phyloP scores from a whole-genome alignment of 2,113 vertebrate genomes.

The Aramus guarauna region DNA sequence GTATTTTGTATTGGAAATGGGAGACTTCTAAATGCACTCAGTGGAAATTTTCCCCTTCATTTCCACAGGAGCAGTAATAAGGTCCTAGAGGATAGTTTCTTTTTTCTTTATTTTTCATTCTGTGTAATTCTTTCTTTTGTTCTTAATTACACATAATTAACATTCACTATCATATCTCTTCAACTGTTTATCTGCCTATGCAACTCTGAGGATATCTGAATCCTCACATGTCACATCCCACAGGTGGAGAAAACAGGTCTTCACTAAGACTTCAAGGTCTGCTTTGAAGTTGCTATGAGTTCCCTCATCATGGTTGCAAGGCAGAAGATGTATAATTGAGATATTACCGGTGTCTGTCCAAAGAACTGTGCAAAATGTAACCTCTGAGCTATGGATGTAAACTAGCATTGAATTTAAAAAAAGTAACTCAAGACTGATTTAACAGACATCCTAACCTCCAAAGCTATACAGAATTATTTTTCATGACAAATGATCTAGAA shows the following conservation, averaged over 20 bases:
- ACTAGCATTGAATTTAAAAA: not conserved
- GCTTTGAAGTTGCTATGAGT: not conserved
- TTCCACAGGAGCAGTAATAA: not conserved
- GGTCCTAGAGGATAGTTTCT: not conserved
- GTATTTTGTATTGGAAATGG: not conserved
- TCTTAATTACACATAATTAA: not conserved
- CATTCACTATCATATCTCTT: not conserved
- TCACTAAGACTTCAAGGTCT: not conserved
- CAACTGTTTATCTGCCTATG: not conserved
- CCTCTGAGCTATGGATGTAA: not conserved
- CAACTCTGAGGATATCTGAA: not conserved
- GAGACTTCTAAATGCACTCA: not conserved
- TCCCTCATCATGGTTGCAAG: not conserved
- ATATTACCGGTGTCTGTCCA: not conserved
- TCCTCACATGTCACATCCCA: not conserved
- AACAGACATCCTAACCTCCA: not conserved
- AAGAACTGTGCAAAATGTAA: not conserved
- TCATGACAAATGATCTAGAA: not conserved
- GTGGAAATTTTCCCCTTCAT: not conserved
- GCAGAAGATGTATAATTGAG: not conserved
- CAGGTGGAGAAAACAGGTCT: not conserved
- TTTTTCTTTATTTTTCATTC: not conserved
- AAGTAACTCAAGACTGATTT: not conserved
- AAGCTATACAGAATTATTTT: not conserved
- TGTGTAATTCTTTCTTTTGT: not conserved